Evolutionary conservation across 2,888 invertebrate species (phyloP).

Genomic region (Caenorhabditis doughertyi): DNA sequence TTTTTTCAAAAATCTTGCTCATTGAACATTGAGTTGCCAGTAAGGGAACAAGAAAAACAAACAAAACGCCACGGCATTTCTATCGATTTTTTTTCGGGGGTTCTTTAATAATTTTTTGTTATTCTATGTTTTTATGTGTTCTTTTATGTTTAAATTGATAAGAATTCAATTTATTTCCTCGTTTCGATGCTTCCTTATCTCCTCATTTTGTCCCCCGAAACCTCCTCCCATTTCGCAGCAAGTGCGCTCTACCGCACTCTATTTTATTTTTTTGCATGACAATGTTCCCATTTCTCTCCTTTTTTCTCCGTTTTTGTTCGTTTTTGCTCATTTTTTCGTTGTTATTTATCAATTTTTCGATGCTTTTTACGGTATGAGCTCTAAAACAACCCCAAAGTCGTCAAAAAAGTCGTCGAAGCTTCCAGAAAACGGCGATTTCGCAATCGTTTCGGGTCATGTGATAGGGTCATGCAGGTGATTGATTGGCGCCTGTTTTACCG

Average conservation of each 20-base stretch:
- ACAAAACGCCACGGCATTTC: neutral
- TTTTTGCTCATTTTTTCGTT: neutral
- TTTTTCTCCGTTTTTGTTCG: neutral
- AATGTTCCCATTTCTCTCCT: neutral
- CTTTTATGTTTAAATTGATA: neutral
- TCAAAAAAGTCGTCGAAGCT: neutral
- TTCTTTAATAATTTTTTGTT: neutral
- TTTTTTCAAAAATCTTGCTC: neutral
- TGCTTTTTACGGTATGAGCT: neutral
- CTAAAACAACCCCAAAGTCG: slow-evolving; percentile 10
- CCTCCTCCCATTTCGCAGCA: slow-evolving; percentile 11
- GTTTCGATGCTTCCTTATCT: neutral
- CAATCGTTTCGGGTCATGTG: slow-evolving; percentile 19
- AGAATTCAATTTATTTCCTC: neutral
- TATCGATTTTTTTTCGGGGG: neutral
- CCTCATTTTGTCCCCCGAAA: neutral
- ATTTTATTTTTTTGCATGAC: neutral
- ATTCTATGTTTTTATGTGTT: neutral
- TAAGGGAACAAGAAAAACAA: slow-evolving; percentile 1
- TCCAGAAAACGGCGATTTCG: slow-evolving; percentile 20
- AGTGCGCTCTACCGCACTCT: slow-evolving; percentile 42
- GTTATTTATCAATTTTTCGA: neutral
- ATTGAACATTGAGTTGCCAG: slow-evolving; percentile 4
- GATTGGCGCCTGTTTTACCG: neutral
- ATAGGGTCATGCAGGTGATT: neutral